phyloP scores from a whole-genome alignment of 1,140 invertebrate species.

The Amyelois transitella region DNA sequence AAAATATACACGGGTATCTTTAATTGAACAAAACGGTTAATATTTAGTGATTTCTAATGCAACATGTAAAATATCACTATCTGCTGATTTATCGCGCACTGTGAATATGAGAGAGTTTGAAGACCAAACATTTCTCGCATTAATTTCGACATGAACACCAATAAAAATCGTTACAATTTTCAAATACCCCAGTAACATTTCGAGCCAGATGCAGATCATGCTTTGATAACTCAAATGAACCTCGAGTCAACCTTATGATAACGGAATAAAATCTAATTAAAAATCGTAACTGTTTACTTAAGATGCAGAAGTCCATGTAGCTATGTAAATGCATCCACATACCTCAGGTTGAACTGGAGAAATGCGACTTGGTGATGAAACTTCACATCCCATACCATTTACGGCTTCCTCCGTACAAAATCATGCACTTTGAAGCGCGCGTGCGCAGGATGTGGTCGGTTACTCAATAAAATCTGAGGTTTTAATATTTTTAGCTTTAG shows the following conservation, averaged over 20 bases:
- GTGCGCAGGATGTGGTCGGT: neutral
- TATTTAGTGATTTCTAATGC: no score
- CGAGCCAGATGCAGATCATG: neutral
- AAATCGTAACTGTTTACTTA: neutral
- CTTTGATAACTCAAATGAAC: neutral
- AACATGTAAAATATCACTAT: no score
- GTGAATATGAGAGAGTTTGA: no score
- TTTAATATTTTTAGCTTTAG: neutral
- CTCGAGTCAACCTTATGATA: neutral
- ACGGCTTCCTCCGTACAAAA: conserved; percentile 19
- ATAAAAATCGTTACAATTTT: no score
- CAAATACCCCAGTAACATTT: no score
- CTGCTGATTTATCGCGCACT: no score
- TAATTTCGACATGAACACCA: no score
- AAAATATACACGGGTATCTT: no score
- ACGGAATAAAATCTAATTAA: neutral
- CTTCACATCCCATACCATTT: conserved; percentile 33
- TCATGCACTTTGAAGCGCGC: neutral
- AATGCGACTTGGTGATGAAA: neutral
- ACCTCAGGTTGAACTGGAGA: neutral
- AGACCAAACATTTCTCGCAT: no score
- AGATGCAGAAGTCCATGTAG: neutral
- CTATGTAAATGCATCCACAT: neutral
- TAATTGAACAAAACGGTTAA: no score
- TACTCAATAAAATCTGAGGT: neutral